These are phyloP conservation scores for Ladona fulva DNA, from an alignment of 1,140 invertebrate genomes.

Conservation along the genomic window DNA sequence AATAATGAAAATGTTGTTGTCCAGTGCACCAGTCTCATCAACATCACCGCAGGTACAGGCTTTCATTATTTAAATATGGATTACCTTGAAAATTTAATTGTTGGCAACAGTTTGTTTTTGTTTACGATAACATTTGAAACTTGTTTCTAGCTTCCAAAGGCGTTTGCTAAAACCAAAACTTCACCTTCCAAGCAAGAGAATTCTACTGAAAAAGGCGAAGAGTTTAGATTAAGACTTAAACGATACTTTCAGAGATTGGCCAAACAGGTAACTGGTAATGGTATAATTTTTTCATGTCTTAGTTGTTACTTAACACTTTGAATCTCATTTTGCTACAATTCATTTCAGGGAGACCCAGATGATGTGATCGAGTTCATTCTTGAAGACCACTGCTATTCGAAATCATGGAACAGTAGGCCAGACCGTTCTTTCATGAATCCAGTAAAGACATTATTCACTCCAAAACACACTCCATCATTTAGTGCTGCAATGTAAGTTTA, in stretches of 20 bases:
- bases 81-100: neutral
- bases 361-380: neutral
- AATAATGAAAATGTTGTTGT: neutral
- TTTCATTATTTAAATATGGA: neutral
- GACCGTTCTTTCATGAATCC: slow-evolving; percentile 56
- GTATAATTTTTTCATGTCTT: neutral
- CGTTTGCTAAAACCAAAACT: neutral
- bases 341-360: neutral
- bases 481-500: slow-evolving; percentile 24
- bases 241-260: neutral
- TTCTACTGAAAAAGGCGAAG: neutral
- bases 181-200: neutral
- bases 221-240: neutral
- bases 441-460: slow-evolving; percentile 42
- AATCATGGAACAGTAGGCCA: slow-evolving; percentile 59
- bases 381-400: slow-evolving; percentile 58
- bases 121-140: neutral
- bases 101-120: neutral
- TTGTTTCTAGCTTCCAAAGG: neutral
- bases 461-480: slow-evolving; percentile 23
- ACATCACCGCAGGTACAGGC: neutral
- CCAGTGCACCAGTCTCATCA: neutral
- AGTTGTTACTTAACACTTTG: neutral
- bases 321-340: neutral
- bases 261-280: neutral